These are phyloP conservation scores for Pomatostomus ruficeps DNA, from an alignment of 2,113 vertebrate species.

Conservation along the genomic window DNA sequence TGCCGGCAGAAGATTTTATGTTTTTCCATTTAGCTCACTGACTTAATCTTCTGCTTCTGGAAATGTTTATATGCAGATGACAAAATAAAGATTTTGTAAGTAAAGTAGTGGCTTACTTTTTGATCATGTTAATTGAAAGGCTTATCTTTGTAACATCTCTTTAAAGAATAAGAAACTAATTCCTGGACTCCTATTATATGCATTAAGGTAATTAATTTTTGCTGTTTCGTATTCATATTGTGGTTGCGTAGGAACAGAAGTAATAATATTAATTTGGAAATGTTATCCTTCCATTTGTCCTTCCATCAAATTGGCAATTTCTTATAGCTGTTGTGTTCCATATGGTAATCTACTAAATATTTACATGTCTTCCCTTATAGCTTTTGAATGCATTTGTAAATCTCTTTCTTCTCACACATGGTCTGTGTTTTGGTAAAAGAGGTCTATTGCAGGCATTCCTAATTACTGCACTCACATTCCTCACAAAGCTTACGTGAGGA, in stretches of 20 bases:
- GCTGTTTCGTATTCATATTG: not conserved
- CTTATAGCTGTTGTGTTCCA: not conserved
- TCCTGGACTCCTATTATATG: not conserved
- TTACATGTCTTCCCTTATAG: not conserved
- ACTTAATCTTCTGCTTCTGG: slow-evolving; percentile 20
- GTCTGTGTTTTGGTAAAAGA: not conserved
- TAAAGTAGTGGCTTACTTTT: slow-evolving; percentile 4
- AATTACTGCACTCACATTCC: not conserved
- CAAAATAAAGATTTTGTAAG: not conserved
- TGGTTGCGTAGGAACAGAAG: not conserved
- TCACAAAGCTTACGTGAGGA: not conserved
- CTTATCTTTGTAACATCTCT: not conserved
- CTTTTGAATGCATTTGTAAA: not conserved
- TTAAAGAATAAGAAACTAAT: not conserved
- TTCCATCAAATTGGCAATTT: not conserved
- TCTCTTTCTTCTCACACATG: not conserved
- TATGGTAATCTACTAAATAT: not conserved
- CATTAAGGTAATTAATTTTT: not conserved
- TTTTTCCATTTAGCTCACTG: not conserved
- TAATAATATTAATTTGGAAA: not conserved
- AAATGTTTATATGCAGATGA: slow-evolving; percentile 35
- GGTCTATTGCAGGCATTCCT: not conserved
- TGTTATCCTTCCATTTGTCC: not conserved
- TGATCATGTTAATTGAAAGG: not conserved
- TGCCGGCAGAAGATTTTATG: not conserved